phyloP scores from a whole-genome alignment of 2,113 vertebrate species.

The Melanerpes formicivorus region DNA sequence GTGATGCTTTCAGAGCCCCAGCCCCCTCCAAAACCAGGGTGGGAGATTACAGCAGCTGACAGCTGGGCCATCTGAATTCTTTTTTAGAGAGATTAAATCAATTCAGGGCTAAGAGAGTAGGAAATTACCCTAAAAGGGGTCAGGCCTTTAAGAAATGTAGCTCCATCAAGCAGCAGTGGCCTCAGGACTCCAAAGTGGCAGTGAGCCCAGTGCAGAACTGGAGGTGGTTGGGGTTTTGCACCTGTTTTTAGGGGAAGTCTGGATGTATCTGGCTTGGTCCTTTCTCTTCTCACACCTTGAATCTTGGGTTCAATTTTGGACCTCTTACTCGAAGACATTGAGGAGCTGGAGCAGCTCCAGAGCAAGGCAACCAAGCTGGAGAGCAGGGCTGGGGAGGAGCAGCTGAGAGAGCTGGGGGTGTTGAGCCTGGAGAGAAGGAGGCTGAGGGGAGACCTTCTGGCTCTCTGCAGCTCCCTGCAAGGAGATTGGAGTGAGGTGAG shows the following conservation, averaged over 20 bases:
- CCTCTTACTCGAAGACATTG: too few relatives aligned
- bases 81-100: slow-evolving; percentile 34
- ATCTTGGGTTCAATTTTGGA: too few relatives aligned
- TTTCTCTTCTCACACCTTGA: neutral
- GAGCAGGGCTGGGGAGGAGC: too few relatives aligned
- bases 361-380: too few relatives aligned
- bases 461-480: too few relatives aligned
- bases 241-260: neutral
- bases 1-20: fast-evolving
- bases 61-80: neutral
- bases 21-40: neutral
- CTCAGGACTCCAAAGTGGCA: neutral
- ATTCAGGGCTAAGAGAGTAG: neutral
- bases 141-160: neutral
- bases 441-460: too few relatives aligned
- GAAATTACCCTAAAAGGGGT: neutral
- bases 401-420: too few relatives aligned
- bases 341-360: too few relatives aligned
- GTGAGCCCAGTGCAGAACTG: neutral
- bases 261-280: neutral
- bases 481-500: too few relatives aligned
- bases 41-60: slow-evolving; percentile 18
- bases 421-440: too few relatives aligned
- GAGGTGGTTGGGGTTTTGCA: neutral
- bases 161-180: neutral